These are phyloP conservation scores for Kuschelorhynchus macadamiae DNA, from an alignment of 2,888 invertebrate species.

Conservation along the genomic window DNA sequence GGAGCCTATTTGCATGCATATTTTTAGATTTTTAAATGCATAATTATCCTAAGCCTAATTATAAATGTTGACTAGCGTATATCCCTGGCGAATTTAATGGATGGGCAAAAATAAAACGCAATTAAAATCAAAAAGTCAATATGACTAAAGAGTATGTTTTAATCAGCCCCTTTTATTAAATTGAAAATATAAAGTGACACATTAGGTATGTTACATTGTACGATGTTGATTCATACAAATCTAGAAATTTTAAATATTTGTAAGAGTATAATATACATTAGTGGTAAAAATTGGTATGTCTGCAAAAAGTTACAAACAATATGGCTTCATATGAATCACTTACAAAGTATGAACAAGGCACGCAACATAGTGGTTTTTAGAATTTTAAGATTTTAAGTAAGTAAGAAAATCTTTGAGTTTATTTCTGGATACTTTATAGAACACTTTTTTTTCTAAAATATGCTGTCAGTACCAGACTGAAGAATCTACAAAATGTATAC, in stretches of 20 bases:
- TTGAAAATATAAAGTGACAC: conserved; percentile 68
- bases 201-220: conserved; percentile 57
- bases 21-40: too few species aligned
- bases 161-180: conserved; percentile 66
- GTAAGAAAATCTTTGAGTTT: not conserved
- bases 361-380: conserved; percentile 66
- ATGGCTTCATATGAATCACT: conserved; percentile 60
- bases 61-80: too few species aligned
- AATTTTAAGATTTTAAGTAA: conserved; percentile 51
- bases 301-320: conserved; percentile 59
- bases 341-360: conserved; percentile 66
- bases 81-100: too few species aligned
- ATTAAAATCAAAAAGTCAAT: conserved; percentile 63
- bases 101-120: conserved; percentile 55
- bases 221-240: conserved; percentile 65
- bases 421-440: not conserved
- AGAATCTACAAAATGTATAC: not conserved
- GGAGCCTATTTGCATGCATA: too few species aligned
- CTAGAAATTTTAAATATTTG: conserved; percentile 55
- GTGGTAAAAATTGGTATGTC: conserved; percentile 52
- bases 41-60: too few species aligned
- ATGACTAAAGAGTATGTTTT: conserved; percentile 66
- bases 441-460: too few species aligned
- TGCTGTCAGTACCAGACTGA: too few species aligned
- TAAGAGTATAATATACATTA: conserved; percentile 33